Conservation (phyloP, 2,113 vertebrate genomes). For the Myanophis thanlyinensis region DNA sequence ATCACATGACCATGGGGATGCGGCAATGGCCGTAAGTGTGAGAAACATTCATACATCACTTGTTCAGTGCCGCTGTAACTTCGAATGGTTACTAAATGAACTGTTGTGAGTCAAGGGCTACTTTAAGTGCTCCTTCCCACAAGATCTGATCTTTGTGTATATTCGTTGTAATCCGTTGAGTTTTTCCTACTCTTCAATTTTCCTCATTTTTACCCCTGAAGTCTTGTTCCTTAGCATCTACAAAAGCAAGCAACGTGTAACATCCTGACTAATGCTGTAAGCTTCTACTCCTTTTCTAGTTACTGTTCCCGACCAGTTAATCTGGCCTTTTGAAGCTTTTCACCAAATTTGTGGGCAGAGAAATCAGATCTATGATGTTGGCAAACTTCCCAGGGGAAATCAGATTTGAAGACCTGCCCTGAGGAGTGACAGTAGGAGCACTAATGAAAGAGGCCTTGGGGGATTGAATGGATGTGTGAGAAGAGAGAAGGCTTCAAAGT, state of each 20-base stretch:
- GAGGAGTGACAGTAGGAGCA: background rate
- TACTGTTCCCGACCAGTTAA: background rate
- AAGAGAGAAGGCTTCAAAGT: background rate
- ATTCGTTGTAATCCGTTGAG: background rate
- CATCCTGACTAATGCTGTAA: background rate
- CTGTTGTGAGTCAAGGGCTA: no score
- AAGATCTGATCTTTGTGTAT: background rate
- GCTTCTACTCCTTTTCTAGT: background rate
- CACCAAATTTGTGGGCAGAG: background rate
- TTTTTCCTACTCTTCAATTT: background rate
- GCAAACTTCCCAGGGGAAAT: background rate
- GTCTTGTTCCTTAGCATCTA: background rate
- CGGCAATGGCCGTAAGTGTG: no score
- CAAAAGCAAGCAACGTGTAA: background rate
- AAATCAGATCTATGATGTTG: background rate
- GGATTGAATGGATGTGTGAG: background rate
- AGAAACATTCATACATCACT: no score
- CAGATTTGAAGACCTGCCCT: background rate
- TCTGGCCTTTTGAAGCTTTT: background rate
- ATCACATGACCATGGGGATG: no score
- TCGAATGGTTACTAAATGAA: no score
- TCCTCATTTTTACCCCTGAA: background rate
- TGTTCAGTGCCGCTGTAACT: no score
- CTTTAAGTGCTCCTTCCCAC: background rate
- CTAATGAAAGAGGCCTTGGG: background rate